phyloP scores from a whole-genome alignment of 2,888 invertebrate genomes.

The Cephus runcator region DNA sequence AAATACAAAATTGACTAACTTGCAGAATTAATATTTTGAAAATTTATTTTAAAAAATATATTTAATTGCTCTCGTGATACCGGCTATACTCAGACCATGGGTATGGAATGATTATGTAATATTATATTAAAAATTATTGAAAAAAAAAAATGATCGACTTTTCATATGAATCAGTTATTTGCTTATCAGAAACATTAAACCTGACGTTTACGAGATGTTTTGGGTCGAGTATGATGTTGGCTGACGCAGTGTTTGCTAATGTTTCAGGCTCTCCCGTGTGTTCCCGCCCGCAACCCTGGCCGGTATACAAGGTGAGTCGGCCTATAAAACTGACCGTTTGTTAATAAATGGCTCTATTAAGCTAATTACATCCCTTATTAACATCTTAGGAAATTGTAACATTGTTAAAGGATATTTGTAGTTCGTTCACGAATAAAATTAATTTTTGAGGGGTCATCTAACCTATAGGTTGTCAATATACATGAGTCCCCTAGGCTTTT shows the following conservation, averaged over 20 bases:
- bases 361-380: background rate
- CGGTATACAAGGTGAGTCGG: conserved; percentile 78
- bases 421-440: no score
- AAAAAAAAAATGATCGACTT: background rate
- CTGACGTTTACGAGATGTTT: conserved; percentile 17
- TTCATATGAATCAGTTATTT: conserved; percentile 7
- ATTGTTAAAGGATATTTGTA: no score
- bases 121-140: background rate
- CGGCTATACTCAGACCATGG: no score
- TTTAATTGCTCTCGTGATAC: background rate
- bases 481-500: no score
- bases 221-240: background rate
- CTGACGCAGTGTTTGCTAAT: conserved; percentile 53
- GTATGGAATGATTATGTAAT: background rate
- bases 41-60: background rate
- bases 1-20: background rate
- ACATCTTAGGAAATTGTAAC: no score
- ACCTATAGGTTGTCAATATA: no score
- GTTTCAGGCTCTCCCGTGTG: conserved; percentile 82
- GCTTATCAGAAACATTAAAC: conserved; percentile 15
- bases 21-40: background rate
- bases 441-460: no score
- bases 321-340: conserved; percentile 1
- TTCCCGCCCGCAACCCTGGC: conserved; percentile 83
- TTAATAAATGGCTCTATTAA: conserved; percentile 1